Percentiles rank a stretch among this genome's conserved stretches.
Conservation (phyloP, 2,888 invertebrate genomes). For the Cephus pulcher region DNA sequence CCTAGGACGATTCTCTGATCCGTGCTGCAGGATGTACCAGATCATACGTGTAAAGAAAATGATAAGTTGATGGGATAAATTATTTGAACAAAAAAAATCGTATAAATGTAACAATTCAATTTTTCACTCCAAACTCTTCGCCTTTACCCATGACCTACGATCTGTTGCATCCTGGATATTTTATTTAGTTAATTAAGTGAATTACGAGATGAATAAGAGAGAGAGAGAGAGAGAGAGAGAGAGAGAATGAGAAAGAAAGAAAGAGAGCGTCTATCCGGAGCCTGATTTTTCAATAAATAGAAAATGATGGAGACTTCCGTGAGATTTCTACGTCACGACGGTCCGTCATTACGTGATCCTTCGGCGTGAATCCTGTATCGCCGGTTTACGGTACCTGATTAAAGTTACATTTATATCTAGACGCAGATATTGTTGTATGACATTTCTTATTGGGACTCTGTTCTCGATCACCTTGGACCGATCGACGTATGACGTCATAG, state of each 20-base stretch:
- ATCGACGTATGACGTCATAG: neutral
- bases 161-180: neutral
- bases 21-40: neutral
- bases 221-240: neutral
- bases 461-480: neutral
- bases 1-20: neutral
- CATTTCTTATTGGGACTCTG: neutral
- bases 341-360: neutral
- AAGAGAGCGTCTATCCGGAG: neutral
- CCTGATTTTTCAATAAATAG: neutral
- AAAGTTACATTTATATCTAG: neutral
- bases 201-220: neutral
- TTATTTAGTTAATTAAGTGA: neutral
- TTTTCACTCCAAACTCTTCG: neutral
- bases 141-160: neutral
- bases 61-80: no score
- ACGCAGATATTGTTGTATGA: neutral
- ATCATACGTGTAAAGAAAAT: neutral
- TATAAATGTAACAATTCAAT: neutral
- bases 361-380: neutral
- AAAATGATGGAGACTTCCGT: neutral
- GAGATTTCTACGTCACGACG: neutral
- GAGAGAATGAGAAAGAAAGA: neutral
- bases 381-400: neutral
- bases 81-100: no score